Conservation (phyloP, 2,888 invertebrate genomes). For the Maniola hyperantus region DNA sequence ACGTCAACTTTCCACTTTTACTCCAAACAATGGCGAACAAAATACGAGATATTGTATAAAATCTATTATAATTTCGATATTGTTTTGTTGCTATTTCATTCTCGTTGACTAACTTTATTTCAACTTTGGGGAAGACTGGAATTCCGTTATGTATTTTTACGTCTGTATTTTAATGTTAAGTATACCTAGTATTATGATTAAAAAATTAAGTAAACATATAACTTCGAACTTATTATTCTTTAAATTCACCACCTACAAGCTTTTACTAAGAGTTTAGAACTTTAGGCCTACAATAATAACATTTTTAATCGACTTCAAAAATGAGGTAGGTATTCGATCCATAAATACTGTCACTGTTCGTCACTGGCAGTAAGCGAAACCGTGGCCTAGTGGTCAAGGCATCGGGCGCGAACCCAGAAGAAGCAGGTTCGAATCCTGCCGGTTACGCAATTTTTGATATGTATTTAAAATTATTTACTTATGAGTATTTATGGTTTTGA, state of each 20-base stretch:
- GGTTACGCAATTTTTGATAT: no score
- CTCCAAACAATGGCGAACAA: conserved; percentile 46
- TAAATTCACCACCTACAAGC: not conserved
- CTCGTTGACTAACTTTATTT: conserved; percentile 33
- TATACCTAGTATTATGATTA: not conserved
- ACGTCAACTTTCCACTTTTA: conserved; percentile 68
- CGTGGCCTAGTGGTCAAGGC: no score
- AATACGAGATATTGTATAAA: conserved; percentile 42
- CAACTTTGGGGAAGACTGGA: conserved; percentile 23
- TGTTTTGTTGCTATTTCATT: conserved; percentile 38
- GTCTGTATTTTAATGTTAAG: conserved; percentile 2
- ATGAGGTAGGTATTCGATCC: no score
- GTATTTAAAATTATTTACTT: no score
- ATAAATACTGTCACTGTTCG: no score
- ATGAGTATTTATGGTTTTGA: no score
- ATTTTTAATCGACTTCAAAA: no score
- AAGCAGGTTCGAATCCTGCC: no score
- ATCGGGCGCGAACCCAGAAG: no score
- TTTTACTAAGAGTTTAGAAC: not conserved
- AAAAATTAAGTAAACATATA: conserved; percentile 3
- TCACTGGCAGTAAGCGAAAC: no score
- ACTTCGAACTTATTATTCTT: conserved; percentile 3
- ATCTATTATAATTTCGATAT: conserved; percentile 42
- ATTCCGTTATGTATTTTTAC: conserved; percentile 20
- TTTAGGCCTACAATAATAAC: not conserved